Evolutionary conservation across 2,888 invertebrate genomes (phyloP).

Genomic region (Campopleginae sp.): DNA sequence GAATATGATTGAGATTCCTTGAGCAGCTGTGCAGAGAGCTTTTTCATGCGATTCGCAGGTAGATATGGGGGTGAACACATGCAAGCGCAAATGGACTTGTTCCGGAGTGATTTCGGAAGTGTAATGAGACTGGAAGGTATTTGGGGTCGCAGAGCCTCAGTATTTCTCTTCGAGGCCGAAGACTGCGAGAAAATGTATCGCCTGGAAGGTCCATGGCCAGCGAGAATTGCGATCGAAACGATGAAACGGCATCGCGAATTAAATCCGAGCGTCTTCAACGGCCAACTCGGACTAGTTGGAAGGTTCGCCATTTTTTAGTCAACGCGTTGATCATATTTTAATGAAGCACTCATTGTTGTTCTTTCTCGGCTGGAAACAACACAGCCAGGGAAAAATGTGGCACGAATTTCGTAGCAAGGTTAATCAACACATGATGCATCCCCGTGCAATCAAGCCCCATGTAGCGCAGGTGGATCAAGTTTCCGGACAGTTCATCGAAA

Average conservation of each 20-base stretch:
- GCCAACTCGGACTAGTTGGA: constrained; percentile 74
- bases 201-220: constrained; percentile 84
- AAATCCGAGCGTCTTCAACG: constrained; percentile 82
- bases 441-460: constrained; percentile 91
- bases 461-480: constrained; percentile 91
- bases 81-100: constrained; percentile 68
- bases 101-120: constrained; percentile 82
- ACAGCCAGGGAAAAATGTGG: constrained; percentile 95
- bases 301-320: constrained; percentile 70
- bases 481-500: constrained; percentile 90
- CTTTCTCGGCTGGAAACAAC: constrained; percentile 36
- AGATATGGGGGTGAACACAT: constrained; percentile 70
- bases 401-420: constrained; percentile 93
- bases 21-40: background rate
- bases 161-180: constrained; percentile 76
- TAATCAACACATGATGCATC: constrained; percentile 92
- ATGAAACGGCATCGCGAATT: constrained; percentile 82
- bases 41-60: constrained; percentile 67
- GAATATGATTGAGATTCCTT: background rate
- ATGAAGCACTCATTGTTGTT: constrained; percentile 4
- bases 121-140: constrained; percentile 84
- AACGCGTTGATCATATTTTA: background rate
- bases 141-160: constrained; percentile 69
- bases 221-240: constrained; percentile 81
- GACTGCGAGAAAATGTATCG: constrained; percentile 82